phyloP scores from a whole-genome alignment of 1,140 invertebrate species.

The Drosophila biarmipes region DNA sequence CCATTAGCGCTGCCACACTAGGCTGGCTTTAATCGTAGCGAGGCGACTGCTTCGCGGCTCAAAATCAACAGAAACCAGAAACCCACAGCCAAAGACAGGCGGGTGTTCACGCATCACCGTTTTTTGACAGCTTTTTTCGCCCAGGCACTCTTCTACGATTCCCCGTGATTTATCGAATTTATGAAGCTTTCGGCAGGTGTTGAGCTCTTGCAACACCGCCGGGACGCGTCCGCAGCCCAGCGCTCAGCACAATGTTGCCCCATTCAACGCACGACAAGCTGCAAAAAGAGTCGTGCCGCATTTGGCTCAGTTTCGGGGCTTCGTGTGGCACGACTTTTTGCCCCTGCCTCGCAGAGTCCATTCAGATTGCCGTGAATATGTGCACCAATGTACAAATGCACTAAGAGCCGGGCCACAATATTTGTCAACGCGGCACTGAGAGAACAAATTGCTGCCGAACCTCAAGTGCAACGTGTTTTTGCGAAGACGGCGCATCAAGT shows the following conservation, averaged over 20 bases:
- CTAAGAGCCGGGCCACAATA: constrained; percentile 48
- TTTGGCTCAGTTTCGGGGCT: constrained; percentile 77
- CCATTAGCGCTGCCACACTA: constrained; percentile 77
- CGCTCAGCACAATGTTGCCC: constrained; percentile 66
- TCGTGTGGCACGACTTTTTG: constrained; percentile 67
- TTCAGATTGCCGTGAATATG: constrained; percentile 50
- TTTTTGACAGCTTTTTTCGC: constrained; percentile 67
- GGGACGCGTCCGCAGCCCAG: constrained; percentile 51
- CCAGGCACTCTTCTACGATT: constrained; percentile 5
- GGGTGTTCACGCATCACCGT: constrained; percentile 77
- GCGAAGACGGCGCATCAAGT: not conserved
- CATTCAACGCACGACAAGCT: constrained; percentile 67
- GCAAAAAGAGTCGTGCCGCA: constrained; percentile 67
- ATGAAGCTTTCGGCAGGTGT: constrained; percentile 73
- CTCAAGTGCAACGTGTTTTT: not conserved
- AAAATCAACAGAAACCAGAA: constrained; percentile 13
- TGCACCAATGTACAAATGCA: constrained; percentile 69
- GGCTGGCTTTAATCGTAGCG: constrained; percentile 77
- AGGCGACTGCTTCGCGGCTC: constrained; percentile 21
- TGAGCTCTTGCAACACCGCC: constrained; percentile 50
- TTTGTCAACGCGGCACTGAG: constrained; percentile 45
- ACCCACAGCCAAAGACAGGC: constrained; percentile 22
- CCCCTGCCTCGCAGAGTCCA: constrained; percentile 33
- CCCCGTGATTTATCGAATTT: constrained; percentile 64
- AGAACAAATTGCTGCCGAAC: constrained; percentile 18